A percentile compares a stretch with the other conserved stretches of the same genome.
Evolutionary conservation across 2,113 vertebrate species (phyloP).

Genomic region (Bufo gargarizans): DNA sequence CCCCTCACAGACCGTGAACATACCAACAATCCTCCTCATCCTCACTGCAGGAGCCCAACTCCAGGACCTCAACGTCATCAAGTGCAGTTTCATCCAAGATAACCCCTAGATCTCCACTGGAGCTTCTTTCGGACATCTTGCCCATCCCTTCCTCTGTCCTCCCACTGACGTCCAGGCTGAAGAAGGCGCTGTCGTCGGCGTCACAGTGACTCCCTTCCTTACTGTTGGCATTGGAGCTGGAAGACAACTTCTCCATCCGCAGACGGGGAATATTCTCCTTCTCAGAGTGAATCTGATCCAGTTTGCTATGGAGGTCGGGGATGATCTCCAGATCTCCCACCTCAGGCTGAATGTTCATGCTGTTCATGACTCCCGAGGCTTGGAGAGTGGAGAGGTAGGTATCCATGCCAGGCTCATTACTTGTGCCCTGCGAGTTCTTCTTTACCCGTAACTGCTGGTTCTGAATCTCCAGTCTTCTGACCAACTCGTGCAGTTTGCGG

Average conservation of each 20-base stretch:
- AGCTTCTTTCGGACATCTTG: conserved; percentile 22
- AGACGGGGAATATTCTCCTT: conserved; percentile 61
- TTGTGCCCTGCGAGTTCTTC: conserved; percentile 64
- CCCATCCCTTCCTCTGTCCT: conserved; percentile 57
- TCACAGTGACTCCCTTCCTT: conserved; percentile 61
- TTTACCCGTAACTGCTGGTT: conserved; percentile 80
- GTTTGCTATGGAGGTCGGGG: conserved; percentile 64
- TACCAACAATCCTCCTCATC: conserved; percentile 89
- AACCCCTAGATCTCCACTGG: conserved; percentile 60
- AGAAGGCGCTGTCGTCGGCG: conserved; percentile 48
- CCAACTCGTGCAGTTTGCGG: conserved; percentile 85
- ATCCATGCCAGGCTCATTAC: conserved; percentile 54
- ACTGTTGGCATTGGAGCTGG: conserved; percentile 48
- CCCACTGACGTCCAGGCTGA: conserved; percentile 60
- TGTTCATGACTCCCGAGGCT: conserved; percentile 65
- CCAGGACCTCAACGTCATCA: conserved; percentile 85
- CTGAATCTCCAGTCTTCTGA: conserved; percentile 84
- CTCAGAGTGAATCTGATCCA: conserved; percentile 67
- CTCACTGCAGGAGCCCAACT: conserved; percentile 78
- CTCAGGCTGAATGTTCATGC: conserved; percentile 61
- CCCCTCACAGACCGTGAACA: conserved; percentile 58
- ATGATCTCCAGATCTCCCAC: conserved; percentile 65
- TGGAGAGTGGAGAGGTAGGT: conserved; percentile 63
- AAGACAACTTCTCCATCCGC: conserved; percentile 66
- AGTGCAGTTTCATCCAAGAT: conserved; percentile 64